Conservation (phyloP, 2,113 vertebrate genomes). For the Crotalus tigris region DNA sequence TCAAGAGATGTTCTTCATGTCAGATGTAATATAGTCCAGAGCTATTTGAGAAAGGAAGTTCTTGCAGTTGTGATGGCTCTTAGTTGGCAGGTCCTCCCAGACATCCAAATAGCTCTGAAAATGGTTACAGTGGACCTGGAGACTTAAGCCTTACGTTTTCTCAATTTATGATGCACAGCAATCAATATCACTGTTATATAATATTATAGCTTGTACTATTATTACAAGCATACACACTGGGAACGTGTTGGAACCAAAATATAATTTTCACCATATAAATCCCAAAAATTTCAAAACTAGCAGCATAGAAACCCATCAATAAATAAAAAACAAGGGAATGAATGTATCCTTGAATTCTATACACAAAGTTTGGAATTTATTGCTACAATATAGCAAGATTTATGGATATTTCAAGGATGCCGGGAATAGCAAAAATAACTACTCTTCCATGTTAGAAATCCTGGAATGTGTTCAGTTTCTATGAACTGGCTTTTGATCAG, state of each 20-base stretch:
- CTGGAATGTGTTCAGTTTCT: background rate
- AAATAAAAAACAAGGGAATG: background rate
- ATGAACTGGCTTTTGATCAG: background rate
- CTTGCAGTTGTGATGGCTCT: slow-evolving; percentile 67
- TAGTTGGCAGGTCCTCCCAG: slow-evolving; percentile 66
- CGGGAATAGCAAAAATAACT: background rate
- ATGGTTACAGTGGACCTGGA: slow-evolving; percentile 69
- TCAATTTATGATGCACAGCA: slow-evolving; percentile 35
- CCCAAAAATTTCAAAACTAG: background rate
- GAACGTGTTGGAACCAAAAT: background rate
- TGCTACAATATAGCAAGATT: background rate
- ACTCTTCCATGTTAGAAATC: background rate
- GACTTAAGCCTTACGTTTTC: slow-evolving; percentile 62
- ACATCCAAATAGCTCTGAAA: slow-evolving; percentile 65
- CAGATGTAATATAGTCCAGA: slow-evolving; percentile 79
- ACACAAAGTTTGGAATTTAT: background rate
- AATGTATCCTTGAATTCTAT: background rate
- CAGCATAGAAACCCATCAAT: background rate
- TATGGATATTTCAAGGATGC: background rate
- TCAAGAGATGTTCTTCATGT: slow-evolving; percentile 73
- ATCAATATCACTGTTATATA: background rate
- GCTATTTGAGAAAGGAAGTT: slow-evolving; percentile 70
- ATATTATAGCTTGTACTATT: background rate
- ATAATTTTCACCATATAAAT: background rate
- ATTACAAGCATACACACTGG: background rate